Evolutionary conservation across 2,113 vertebrate species (phyloP).

Genomic region (Dicerorhinus sumatrensis): DNA sequence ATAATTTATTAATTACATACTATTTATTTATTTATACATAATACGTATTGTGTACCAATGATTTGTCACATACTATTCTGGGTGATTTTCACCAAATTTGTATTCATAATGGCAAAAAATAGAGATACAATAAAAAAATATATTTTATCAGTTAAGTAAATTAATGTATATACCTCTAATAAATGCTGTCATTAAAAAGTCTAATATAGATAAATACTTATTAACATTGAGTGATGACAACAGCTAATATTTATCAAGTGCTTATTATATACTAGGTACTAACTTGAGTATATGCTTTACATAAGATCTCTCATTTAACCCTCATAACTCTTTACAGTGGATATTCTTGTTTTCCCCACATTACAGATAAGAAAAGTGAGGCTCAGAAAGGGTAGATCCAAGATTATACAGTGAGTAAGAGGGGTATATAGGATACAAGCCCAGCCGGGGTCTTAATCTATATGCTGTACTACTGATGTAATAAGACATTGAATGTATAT

Average conservation of each 20-base stretch:
- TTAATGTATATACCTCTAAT: neutral
- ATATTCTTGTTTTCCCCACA: neutral
- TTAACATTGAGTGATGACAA: neutral
- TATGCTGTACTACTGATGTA: too few species aligned
- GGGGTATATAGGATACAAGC: neutral
- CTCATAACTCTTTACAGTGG: neutral
- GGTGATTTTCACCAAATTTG: neutral
- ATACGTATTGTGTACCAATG: neutral
- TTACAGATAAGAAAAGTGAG: neutral
- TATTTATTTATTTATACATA: neutral
- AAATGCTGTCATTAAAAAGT: neutral
- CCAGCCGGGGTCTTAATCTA: neutral
- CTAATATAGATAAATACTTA: neutral
- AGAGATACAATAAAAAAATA: neutral
- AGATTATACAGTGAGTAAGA: neutral
- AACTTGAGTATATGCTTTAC: neutral
- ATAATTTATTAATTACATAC: neutral
- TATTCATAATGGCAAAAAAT: neutral
- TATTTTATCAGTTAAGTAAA: neutral
- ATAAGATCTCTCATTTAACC: neutral
- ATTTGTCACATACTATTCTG: neutral
- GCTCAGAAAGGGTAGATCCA: neutral
- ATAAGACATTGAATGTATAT: neutral
- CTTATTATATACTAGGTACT: neutral
- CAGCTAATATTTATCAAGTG: neutral